Evolutionary conservation across 2,888 invertebrate genomes (phyloP), one percentile per base, ranked within the genome.

Genomic region (Drosophila quinaria): DNA sequence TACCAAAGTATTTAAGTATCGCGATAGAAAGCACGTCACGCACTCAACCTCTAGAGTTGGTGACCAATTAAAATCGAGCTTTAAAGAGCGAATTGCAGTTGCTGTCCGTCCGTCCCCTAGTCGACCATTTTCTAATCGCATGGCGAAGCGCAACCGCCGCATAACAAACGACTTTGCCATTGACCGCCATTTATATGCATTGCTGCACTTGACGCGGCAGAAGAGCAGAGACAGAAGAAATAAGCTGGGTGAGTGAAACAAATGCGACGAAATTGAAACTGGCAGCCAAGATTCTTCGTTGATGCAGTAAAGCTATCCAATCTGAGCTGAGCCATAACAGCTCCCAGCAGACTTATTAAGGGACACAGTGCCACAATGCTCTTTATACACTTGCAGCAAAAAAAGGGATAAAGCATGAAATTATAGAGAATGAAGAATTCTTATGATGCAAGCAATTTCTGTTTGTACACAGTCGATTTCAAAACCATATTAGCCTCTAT

Each of bases 181-280:
- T 70, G 69, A 80, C 63, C 68, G 70, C 61, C 75, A 88, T 86
- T 86, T 86, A 54, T 88, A 86, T 86, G 88, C 85, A 74, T 58
- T 79, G 80, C 77, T 71, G 82, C 78, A 76, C 64, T 73, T 65
- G 51, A 37, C n/a, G 42, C 19, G 37, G 37, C 25, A 33, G 10
- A 33, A 25, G 3, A 49, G 22, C 22, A 33, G 13, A 33, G 13
- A 6, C n/a, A 39, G 17, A n/a, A 4, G 33, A 15, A 25, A 47
- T 39, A 35, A 31, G 47, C 19, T 46, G 63, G 46, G 51, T 62
- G 63, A 67, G 68, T 52, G 41, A 66, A 70, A 67, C 69, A 77
- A 80, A 73, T 74, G 80, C 85, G 70, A 62, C 52, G 70, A 76
- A 85, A 85, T 85, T 87, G 81, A 81, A 85, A 73, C 80, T 76